Percentiles rank a stretch among this genome's conserved stretches.
Evolutionary conservation across 1,140 invertebrate genomes (phyloP).

Genomic region (Macrosteles quadrilineatus): DNA sequence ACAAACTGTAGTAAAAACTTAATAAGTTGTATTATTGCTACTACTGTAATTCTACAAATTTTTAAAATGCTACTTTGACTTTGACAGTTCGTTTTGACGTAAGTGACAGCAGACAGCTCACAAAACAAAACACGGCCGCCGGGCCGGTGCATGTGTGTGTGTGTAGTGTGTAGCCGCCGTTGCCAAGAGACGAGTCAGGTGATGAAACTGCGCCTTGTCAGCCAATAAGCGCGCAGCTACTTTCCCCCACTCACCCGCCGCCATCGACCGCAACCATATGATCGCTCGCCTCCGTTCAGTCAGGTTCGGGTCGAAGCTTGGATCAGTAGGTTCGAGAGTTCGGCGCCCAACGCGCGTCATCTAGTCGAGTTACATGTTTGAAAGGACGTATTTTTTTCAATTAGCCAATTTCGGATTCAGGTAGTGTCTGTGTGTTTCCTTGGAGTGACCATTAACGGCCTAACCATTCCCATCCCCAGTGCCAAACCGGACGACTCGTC

Average conservation of each 20-base stretch:
- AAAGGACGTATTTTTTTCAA: background rate
- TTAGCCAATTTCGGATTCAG: slow-evolving; percentile 10
- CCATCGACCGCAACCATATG: background rate
- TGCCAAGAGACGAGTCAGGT: slow-evolving; percentile 13
- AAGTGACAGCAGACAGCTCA: too few species aligned
- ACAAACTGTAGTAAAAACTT: too few species aligned
- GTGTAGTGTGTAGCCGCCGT: background rate
- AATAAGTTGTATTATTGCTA: too few species aligned
- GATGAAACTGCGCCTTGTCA: background rate
- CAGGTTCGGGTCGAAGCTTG: slow-evolving; percentile 6
- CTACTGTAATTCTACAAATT: too few species aligned
- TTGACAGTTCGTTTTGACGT: too few species aligned
- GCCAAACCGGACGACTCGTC: slow-evolving; percentile 38
- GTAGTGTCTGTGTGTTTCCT: slow-evolving; percentile 8
- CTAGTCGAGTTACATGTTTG: background rate
- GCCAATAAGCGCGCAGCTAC: background rate
- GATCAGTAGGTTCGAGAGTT: slow-evolving; percentile 13
- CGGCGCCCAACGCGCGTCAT: background rate
- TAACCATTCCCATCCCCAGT: slow-evolving; percentile 48
- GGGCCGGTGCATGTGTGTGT: too few species aligned
- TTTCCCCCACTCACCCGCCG: background rate
- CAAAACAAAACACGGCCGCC: too few species aligned
- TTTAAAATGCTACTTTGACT: too few species aligned
- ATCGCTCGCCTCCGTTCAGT: background rate
- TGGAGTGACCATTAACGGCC: slow-evolving; percentile 33